phyloP scores from a whole-genome alignment of 2,888 invertebrate genomes.

The Agrochola circellaris region DNA sequence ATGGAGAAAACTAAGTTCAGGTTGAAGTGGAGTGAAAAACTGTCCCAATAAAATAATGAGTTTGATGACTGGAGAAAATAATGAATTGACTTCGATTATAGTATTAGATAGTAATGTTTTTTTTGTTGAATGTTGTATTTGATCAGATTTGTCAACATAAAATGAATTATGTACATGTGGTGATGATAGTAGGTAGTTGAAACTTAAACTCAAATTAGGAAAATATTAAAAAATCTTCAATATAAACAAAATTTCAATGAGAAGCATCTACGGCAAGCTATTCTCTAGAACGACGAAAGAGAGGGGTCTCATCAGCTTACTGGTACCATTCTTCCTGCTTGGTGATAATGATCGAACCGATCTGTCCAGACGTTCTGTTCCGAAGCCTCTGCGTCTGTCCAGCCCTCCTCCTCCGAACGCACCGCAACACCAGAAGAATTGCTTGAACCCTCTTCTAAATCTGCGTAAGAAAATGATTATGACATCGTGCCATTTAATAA shows the following conservation, averaged over 20 bases:
- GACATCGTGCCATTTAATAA: background rate
- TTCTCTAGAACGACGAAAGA: slow-evolving; percentile 23
- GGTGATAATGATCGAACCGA: slow-evolving; percentile 94
- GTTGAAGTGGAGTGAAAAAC: slow-evolving; percentile 20
- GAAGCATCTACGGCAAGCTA: slow-evolving; percentile 59
- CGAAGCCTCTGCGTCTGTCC: slow-evolving; percentile 93
- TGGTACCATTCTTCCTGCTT: slow-evolving; percentile 88
- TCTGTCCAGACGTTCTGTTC: slow-evolving; percentile 94
- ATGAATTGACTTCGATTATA: slow-evolving; percentile 8
- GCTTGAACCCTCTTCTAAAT: slow-evolving; percentile 97
- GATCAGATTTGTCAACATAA: slow-evolving; percentile 3
- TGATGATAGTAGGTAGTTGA: background rate
- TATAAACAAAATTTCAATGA: slow-evolving; percentile 39
- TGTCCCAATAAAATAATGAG: slow-evolving; percentile 28
- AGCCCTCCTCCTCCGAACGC: slow-evolving; percentile 93
- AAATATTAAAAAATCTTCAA: background rate
- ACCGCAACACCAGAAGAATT: slow-evolving; percentile 97
- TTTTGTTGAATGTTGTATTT: slow-evolving; percentile 22
- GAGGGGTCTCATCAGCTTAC: slow-evolving; percentile 73
- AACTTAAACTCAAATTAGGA: slow-evolving; percentile 12
- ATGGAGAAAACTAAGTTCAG: slow-evolving; percentile 23
- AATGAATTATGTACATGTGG: slow-evolving; percentile 20
- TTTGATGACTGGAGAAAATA: slow-evolving; percentile 16
- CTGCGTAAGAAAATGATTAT: slow-evolving; percentile 85
- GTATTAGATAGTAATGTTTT: slow-evolving; percentile 28